Evolutionary conservation across 92 coral and sea anemone genomes (phyloP).

Genomic region (Diadumene lineata): DNA sequence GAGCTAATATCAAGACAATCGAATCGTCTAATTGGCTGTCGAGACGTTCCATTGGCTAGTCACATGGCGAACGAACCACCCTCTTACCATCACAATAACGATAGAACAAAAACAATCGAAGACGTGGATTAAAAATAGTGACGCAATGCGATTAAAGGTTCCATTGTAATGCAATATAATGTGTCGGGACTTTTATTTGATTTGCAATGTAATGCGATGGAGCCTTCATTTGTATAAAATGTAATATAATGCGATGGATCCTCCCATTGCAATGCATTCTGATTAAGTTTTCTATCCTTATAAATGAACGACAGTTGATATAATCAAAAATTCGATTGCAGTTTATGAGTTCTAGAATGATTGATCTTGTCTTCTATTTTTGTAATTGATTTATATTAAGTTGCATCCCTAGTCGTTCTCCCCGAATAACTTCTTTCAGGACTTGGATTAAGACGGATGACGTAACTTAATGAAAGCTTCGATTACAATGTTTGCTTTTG

Average conservation of each 20-base stretch:
- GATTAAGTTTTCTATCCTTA: too few species aligned
- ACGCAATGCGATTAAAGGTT: neutral
- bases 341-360: neutral
- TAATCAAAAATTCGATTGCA: neutral
- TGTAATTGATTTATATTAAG: neutral
- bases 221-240: neutral
- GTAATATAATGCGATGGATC: neutral
- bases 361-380: neutral
- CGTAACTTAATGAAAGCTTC: slow-evolving; percentile 9
- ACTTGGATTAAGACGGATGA: neutral
- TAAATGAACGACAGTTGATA: too few species aligned
- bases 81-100: neutral
- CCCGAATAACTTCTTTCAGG: neutral
- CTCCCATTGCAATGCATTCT: too few species aligned
- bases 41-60: neutral
- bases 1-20: neutral
- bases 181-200: too few species aligned
- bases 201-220: neutral
- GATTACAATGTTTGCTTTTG: neutral
- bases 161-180: neutral
- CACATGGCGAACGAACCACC: neutral
- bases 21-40: neutral
- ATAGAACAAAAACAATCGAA: neutral
- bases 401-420: neutral
- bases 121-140: neutral